Evolutionary conservation across 2,113 vertebrate genomes (phyloP), one percentile per base, ranked within the genome.

Genomic region (Upupa epops): DNA sequence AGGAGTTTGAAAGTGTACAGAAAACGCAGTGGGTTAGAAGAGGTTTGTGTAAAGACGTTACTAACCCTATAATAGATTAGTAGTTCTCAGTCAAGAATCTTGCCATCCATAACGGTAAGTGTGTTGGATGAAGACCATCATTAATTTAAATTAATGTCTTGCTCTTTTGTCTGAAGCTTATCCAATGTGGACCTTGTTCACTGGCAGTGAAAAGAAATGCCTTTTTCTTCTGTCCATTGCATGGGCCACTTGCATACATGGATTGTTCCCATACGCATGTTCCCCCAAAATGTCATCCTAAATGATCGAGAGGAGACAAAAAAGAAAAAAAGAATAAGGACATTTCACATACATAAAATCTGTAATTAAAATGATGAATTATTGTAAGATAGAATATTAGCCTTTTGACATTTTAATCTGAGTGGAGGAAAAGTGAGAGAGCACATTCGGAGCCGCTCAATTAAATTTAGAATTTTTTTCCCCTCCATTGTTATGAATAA

Each of bases 401-500:
- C 97, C 97, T 98, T 98, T 97, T 98, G 98, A 98, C 98, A 98
- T 98, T 98, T 98, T 98, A 98, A 98, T 98, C 97, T 97, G 97
- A 98, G 96, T 36, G 73, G 48, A 55, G 70, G 71, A 94, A 42
- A 96, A 97, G 94, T 85, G 95, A 96, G 95, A 96, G 96, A 97
- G 96, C 92, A 92, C 96, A 96, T 97, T 97, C 42, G 74, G 97
- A 97, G 96, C 96, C 46, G 96, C 97, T 98, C 98, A 98, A 98
- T 98, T 98, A 98, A 98, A 98, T 98, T 97, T 97, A 97, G 97
- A 98, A 97, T 96, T 95, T 95, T 42, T 94, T 96, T 96, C 96
- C 96, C 95, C 97, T 97, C 96, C 97, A 98, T 98, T 98, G 98
- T 98, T 98, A 97, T 97, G 97, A 98, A 98, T 98, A 98, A 98